Conservation (phyloP, 2,113 vertebrate genomes). For the Jacana jacana region DNA sequence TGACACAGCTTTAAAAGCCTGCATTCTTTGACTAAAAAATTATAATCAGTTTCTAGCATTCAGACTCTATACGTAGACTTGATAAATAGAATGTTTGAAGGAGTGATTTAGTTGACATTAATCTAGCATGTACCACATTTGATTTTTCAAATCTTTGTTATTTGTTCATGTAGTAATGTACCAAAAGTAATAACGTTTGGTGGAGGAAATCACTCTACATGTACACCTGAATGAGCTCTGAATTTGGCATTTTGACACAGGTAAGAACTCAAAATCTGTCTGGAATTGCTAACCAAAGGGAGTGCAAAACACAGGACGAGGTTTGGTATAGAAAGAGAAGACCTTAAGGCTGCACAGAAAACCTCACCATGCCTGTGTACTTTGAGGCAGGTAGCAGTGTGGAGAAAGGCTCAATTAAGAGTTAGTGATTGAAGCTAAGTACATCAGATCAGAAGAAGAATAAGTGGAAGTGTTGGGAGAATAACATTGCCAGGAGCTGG, state of each 20-base stretch:
- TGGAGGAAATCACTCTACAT: neutral
- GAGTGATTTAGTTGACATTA: neutral
- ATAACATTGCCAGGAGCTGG: neutral
- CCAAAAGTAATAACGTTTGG: neutral
- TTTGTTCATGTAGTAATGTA: too few relatives aligned
- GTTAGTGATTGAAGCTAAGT: neutral
- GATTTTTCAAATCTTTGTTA: neutral
- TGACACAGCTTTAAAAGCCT: neutral
- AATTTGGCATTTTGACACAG: neutral
- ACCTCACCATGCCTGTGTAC: accelerated
- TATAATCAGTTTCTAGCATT: neutral
- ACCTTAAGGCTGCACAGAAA: neutral
- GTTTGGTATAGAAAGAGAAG: neutral
- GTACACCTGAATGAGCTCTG: neutral
- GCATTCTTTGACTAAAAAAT: neutral
- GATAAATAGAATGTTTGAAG: neutral
- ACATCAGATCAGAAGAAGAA: neutral
- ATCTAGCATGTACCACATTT: neutral
- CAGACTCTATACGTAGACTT: neutral
- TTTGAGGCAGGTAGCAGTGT: neutral
- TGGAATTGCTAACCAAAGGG: neutral
- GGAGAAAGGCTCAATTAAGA: neutral
- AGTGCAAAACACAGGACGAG: neutral
- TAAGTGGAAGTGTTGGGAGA: neutral
- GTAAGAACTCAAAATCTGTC: neutral